Base-by-base conservation (phyloP, 2,888 invertebrate genomes). In the Heliconius aoede region DNA sequence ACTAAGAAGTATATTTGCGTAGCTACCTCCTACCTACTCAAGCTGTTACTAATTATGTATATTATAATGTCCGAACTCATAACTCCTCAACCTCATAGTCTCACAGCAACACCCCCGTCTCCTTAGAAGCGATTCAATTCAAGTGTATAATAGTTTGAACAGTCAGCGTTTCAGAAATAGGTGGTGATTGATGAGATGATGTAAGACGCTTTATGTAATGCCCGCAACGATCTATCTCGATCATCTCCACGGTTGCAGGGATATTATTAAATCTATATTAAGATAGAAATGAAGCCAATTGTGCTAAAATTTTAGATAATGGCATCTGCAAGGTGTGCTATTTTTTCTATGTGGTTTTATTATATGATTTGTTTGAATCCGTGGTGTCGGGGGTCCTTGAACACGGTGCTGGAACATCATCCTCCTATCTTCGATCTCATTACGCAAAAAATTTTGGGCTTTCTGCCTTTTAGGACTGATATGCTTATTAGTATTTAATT, bases 181-280 rank as follows among this genome's bases (percentile, higher is more conserved):
- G 24, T 69, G 55, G 13, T 69, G 69, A 69, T 69, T 69, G 69
- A 69, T 69, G 69, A 69, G 51, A 21, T 7, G 51, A 21, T 69
- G 51, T 30, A 51, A 69, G 69, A 69, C n/a, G 69, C 69, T 30
- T 51, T 30, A 68, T 28, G 51, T 68, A 69, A 51, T 55, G 69
- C 30, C 30, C 69, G 51, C 51, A 51, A 55, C 69, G 51, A 69
- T 69, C 69, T 69, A 69, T 69, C 69, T 30, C 46, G 69, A 69
- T 69, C 69, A 69, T 69, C 30, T 69, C 30, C 8, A 69, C 15
- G 30, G 51, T 30, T 69, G 36, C 51, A 13, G 30, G 26, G 68
- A 51, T 40, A 28, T 68, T 68, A 68, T 68, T 69, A 36, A 65
- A 65, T 65, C 36, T 65, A 36, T 24, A 36, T 55, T 69, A 30